Conservation (phyloP, 2,797 vertebrate genomes). For the Takifugu rubripes region DNA sequence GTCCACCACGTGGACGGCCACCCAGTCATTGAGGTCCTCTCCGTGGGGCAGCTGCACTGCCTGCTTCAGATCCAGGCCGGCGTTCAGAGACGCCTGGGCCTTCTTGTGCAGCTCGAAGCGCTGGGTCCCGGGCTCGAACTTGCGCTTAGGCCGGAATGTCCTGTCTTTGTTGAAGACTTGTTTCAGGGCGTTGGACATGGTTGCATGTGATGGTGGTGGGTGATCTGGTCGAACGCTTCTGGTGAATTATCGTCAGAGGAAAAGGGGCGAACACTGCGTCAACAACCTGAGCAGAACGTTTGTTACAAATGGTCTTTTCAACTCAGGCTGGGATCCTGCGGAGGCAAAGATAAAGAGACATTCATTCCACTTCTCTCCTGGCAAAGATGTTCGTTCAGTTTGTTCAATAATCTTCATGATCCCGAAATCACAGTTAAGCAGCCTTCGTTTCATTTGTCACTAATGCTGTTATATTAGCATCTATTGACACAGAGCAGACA, state of each 20-base stretch:
- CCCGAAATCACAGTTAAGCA: no score
- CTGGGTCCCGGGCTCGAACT: constrained; percentile 94
- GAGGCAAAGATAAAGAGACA: constrained; percentile 9
- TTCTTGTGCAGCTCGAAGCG: constrained; percentile 95
- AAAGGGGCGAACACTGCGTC: constrained; percentile 30
- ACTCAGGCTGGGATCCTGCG: constrained; percentile 31
- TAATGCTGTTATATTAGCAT: no score
- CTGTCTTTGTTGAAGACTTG: constrained; percentile 97
- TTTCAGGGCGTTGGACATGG: constrained; percentile 88
- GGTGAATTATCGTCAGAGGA: constrained; percentile 48
- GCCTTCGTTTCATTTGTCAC: no score
- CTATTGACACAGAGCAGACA: no score
- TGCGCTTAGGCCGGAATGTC: constrained; percentile 96
- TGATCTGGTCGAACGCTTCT: constrained; percentile 24
- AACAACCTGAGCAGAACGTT: constrained; percentile 32
- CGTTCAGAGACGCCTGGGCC: constrained; percentile 91
- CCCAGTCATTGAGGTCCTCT: constrained; percentile 93
- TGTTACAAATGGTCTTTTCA: constrained; percentile 16
- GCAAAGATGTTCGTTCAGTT: no score
- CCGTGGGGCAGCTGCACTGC: constrained; percentile 88
- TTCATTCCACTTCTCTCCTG: constrained; percentile 8
- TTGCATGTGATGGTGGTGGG: constrained; percentile 33
- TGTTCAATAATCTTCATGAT: no score
- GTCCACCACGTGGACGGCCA: constrained; percentile 95
- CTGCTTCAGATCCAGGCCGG: constrained; percentile 89